phyloP scores from a whole-genome alignment of 2,888 invertebrate species.

The Patella ulyssiponensis region DNA sequence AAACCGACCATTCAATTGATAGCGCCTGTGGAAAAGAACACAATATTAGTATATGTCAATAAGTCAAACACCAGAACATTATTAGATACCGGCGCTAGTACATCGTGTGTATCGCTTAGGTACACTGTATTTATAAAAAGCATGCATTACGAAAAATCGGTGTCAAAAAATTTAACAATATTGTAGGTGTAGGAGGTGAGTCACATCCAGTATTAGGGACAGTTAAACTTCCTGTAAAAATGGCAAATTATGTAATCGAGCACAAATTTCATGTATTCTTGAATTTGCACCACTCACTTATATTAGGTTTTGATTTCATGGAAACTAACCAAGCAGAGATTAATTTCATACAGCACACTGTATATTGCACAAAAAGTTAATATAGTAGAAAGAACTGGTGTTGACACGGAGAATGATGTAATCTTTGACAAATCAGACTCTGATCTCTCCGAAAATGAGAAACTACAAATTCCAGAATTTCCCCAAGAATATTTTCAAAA shows the following conservation, averaged over 20 bases:
- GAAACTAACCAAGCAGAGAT: constrained; percentile 28
- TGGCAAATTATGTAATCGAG: background rate
- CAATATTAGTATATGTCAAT: background rate
- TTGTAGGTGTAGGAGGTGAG: constrained; percentile 25
- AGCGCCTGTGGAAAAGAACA: background rate
- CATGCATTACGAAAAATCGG: background rate
- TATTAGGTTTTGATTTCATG: constrained; percentile 40
- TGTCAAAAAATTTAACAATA: background rate
- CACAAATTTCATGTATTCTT: constrained; percentile 23
- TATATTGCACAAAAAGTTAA: background rate
- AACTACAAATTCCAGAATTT: background rate
- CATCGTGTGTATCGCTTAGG: background rate
- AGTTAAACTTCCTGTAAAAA: constrained; percentile 6
- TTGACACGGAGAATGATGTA: background rate
- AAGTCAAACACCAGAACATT: background rate
- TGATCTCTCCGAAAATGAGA: constrained; percentile 19
- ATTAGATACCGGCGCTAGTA: background rate
- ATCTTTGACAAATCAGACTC: constrained; percentile 18
- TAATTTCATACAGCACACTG: constrained; percentile 25
- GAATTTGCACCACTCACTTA: background rate
- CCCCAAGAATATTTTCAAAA: no score
- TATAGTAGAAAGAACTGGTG: background rate
- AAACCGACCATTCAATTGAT: background rate
- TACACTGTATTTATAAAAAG: background rate
- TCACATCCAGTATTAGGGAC: constrained; percentile 17